Conservation (phyloP, 2,797 vertebrate genomes). For the Gallirallus australis region DNA sequence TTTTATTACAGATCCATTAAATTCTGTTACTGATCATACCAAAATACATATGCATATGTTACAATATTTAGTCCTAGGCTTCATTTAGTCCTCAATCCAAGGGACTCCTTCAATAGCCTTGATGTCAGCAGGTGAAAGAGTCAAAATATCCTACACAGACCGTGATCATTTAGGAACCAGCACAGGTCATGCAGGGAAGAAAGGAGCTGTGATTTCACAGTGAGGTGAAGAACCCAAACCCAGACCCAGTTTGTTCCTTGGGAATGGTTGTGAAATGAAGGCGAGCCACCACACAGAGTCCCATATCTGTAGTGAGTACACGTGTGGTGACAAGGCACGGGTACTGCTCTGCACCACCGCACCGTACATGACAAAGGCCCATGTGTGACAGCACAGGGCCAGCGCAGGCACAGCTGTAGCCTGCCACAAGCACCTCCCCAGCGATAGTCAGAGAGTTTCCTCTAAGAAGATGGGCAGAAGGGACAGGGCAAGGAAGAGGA, state of each 20-base stretch:
- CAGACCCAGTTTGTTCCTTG: neutral
- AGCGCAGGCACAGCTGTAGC: neutral
- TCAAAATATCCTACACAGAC: neutral
- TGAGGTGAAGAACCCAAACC: neutral
- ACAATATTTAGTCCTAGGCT: neutral
- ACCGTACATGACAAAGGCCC: neutral
- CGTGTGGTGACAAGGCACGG: accelerated
- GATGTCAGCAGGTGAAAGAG: neutral
- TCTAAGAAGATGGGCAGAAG: neutral
- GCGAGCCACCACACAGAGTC: neutral
- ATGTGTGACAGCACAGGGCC: accelerated
- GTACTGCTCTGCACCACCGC: neutral
- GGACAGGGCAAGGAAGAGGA: neutral
- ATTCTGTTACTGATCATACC: neutral
- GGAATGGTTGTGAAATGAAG: neutral
- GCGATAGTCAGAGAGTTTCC: neutral
- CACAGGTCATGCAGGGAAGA: neutral
- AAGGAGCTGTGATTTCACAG: neutral
- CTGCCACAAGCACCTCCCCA: neutral
- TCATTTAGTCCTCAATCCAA: neutral
- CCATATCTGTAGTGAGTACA: no score
- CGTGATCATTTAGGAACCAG: neutral
- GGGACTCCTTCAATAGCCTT: neutral
- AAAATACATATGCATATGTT: neutral
- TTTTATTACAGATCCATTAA: neutral